These are phyloP conservation scores for Coturnix japonica DNA, from an alignment of 2,113 vertebrate species.

Conservation along the genomic window DNA sequence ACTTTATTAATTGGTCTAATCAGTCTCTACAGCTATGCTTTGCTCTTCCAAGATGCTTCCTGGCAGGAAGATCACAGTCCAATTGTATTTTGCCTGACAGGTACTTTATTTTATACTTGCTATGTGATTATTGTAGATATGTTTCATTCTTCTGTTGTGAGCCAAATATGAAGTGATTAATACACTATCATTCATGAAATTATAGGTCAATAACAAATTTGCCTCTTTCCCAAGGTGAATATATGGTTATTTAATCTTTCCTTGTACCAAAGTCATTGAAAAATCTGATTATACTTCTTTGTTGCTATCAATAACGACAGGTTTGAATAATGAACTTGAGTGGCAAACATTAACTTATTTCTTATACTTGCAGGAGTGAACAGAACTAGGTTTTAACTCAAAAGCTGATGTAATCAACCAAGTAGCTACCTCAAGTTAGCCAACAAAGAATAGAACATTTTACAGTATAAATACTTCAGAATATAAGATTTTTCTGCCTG, in stretches of 20 bases:
- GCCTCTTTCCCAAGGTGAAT: neutral
- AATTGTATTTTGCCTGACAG: neutral
- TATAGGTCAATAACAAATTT: neutral
- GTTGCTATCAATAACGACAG: neutral
- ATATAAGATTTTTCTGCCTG: neutral
- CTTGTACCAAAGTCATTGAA: neutral
- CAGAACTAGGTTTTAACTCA: neutral
- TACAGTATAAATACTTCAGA: neutral
- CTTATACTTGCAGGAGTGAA: neutral
- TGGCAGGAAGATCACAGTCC: neutral
- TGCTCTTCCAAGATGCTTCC: neutral
- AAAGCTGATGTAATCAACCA: neutral
- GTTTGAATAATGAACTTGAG: neutral
- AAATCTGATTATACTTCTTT: neutral
- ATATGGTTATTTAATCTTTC: neutral
- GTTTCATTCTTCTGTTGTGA: neutral
- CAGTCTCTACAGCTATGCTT: neutral
- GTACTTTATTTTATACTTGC: neutral
- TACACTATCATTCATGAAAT: neutral
- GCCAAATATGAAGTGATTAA: neutral
- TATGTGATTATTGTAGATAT: neutral
- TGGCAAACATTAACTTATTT: neutral
- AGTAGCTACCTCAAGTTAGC: neutral
- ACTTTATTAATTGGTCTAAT: neutral
- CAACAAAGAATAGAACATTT: accelerated